Evolutionary conservation across 2,888 invertebrate species (phyloP).

Genomic region (Synanthedon tipuliformis): DNA sequence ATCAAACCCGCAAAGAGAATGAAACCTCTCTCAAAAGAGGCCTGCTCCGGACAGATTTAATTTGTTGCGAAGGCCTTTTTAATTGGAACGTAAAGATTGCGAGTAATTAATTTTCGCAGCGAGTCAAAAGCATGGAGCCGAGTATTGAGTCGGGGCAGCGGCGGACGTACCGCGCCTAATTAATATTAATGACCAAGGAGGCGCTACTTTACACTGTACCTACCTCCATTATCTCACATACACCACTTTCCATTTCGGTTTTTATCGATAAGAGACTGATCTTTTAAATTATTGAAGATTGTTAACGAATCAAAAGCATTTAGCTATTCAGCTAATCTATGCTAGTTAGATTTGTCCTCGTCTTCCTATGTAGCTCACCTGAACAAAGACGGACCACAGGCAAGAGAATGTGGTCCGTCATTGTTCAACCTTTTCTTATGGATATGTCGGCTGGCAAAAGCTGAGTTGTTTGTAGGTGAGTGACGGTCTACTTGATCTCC

Average conservation of each 20-base stretch:
- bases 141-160: constrained; percentile 49
- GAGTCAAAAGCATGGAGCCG: constrained; percentile 68
- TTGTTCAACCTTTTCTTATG: no score
- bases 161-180: constrained; percentile 56
- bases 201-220: constrained; percentile 25
- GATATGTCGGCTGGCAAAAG: no score
- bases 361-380: no score
- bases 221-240: constrained; percentile 44
- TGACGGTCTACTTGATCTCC: no score
- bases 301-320: no score
- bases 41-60: constrained; percentile 70
- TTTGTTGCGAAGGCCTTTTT: constrained; percentile 71
- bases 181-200: constrained; percentile 66
- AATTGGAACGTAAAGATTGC: constrained; percentile 71
- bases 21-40: constrained; percentile 68
- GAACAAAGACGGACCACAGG: no score
- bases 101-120: constrained; percentile 71
- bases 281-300: no score
- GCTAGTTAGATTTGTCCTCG: no score
- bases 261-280: no score
- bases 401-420: no score
- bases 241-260: constrained; percentile 9
- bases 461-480: no score
- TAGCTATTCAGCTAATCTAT: no score
- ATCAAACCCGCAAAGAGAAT: constrained; percentile 69